A percentile compares a stretch with the other conserved stretches of the same genome.
These are phyloP conservation scores for Aix galericulata DNA, from an alignment of 2,113 vertebrate genomes.

Conservation along the genomic window DNA sequence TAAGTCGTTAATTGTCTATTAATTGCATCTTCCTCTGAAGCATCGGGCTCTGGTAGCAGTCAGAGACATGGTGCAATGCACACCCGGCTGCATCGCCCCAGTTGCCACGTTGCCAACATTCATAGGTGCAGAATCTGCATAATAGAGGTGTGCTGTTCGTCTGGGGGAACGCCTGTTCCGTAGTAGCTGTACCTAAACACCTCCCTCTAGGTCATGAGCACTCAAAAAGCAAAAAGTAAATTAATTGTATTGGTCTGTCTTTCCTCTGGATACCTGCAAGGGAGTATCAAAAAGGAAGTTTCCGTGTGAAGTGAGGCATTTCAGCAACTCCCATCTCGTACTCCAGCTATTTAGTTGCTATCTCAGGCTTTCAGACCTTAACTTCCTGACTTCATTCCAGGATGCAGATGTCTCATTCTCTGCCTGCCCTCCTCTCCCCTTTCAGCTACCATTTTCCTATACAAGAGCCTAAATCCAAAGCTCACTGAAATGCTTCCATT, in stretches of 20 bases:
- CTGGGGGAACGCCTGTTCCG: not conserved
- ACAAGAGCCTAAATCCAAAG: constrained; percentile 2
- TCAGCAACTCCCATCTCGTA: not conserved
- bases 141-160: not conserved
- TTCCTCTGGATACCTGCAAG: constrained; percentile 5
- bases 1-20: not conserved
- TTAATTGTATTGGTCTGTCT: not conserved
- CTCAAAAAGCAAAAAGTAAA: not conserved
- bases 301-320: not conserved
- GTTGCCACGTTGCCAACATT: not conserved
- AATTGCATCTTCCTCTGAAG: constrained; percentile 20
- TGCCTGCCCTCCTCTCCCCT: constrained; percentile 12
- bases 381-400: constrained; percentile 54
- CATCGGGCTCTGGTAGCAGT: not conserved
- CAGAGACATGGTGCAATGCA: not conserved
- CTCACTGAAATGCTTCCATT: constrained; percentile 3
- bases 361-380: constrained; percentile 31
- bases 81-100: not conserved
- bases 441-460: constrained; percentile 12
- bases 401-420: constrained; percentile 55
- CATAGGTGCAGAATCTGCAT: not conserved
- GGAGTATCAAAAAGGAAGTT: not conserved
- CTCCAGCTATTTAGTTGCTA: not conserved
- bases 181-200: not conserved
- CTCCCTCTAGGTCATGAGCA: not conserved